Evolutionary conservation across 2,113 vertebrate species (phyloP).

Genomic region (Aptenodytes patagonicus): DNA sequence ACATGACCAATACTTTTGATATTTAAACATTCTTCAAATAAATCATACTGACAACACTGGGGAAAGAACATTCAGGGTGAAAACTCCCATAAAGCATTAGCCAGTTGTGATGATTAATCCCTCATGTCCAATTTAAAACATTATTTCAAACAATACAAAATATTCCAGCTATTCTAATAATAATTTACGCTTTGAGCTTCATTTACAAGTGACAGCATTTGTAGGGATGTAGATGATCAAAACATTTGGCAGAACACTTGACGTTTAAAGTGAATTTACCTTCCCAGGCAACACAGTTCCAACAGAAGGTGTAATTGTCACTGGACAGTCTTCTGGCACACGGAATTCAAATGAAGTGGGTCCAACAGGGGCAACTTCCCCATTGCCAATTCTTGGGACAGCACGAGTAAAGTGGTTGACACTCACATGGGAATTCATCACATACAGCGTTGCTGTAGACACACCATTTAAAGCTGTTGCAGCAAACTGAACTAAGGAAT

Average conservation of each 20-base stretch:
- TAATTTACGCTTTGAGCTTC: not conserved
- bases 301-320: constrained; percentile 79
- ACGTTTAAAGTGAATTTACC: constrained; percentile 44
- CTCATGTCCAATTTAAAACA: not conserved
- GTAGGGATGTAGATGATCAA: not conserved
- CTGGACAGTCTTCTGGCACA: constrained; percentile 69
- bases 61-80: not conserved
- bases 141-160: not conserved
- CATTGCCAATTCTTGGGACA: constrained; percentile 40
- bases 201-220: not conserved
- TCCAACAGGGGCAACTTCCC: constrained; percentile 46
- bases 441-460: constrained; percentile 75
- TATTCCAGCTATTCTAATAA: not conserved
- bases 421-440: constrained; percentile 71
- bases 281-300: constrained; percentile 79
- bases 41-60: not conserved
- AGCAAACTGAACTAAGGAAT: constrained; percentile 84
- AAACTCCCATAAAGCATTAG: not conserved
- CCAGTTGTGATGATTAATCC: not conserved
- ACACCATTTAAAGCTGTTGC: constrained; percentile 80
- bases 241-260: not conserved
- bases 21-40: not conserved
- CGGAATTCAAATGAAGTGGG: constrained; percentile 83
- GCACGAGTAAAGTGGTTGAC: constrained; percentile 46
- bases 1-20: not conserved